These are phyloP conservation scores for Aythya baeri DNA, from an alignment of 2,113 vertebrate species.

Conservation along the genomic window DNA sequence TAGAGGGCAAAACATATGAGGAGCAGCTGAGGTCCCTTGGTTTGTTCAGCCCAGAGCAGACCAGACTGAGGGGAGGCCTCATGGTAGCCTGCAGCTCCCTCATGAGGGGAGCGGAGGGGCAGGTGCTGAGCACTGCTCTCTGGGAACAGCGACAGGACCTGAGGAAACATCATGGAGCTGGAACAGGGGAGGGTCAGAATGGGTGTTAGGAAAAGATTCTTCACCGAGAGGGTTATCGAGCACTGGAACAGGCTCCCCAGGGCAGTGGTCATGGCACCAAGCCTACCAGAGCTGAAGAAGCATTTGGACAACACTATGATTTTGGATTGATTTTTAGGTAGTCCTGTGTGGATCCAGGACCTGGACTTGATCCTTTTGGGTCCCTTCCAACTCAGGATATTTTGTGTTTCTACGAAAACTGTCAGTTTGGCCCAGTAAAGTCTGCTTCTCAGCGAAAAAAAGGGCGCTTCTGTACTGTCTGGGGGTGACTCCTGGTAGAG, in stretches of 20 bases:
- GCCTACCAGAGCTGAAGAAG: not conserved
- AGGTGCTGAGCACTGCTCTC: too few species aligned
- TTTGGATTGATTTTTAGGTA: too few species aligned
- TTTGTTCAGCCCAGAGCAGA: too few species aligned
- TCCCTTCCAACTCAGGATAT: not conserved
- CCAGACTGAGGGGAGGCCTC: too few species aligned
- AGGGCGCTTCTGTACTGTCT: not conserved
- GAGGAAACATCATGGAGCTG: not conserved
- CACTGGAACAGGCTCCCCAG: not conserved
- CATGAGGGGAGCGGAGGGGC: too few species aligned
- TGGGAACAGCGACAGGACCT: too few species aligned
- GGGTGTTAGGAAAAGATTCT: not conserved
- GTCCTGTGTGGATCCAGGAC: not conserved
- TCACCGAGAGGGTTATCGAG: not conserved
- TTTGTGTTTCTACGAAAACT: not conserved
- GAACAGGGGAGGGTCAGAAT: not conserved
- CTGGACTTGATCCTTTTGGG: not conserved
- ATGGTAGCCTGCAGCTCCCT: too few species aligned
- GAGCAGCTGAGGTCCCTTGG: not conserved
- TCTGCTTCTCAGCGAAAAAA: not conserved
- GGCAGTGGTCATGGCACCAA: not conserved
- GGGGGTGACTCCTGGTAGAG: not conserved
- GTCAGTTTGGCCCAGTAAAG: fast-evolving
- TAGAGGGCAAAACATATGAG: not conserved
- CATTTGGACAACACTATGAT: not conserved